Percentiles rank a stretch among this genome's conserved stretches.
phyloP scores from a whole-genome alignment of 2,797 vertebrate genomes.

The Acropternis orthonyx region DNA sequence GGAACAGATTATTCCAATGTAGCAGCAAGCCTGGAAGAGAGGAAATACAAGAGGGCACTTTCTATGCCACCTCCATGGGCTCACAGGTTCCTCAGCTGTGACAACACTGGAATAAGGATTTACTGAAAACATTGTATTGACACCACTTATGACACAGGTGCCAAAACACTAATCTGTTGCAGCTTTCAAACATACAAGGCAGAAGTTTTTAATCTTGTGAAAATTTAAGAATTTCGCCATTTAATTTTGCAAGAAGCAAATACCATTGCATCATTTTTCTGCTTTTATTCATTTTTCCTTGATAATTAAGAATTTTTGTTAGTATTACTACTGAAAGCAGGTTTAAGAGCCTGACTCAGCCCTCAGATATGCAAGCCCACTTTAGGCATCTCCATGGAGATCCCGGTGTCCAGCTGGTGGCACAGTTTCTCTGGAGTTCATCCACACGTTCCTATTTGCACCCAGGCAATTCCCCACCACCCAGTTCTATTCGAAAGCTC shows the following conservation, averaged over 20 bases:
- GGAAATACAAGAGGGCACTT: neutral
- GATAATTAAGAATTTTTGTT: neutral
- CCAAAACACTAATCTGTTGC: neutral
- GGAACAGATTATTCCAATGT: neutral
- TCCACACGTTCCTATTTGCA: neutral
- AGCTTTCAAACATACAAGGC: neutral
- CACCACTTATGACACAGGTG: neutral
- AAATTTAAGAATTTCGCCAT: neutral
- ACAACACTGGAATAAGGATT: neutral
- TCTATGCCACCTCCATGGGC: neutral
- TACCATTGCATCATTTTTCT: fast-evolving
- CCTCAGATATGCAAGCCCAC: neutral
- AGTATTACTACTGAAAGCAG: fast-evolving
- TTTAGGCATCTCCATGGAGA: neutral
- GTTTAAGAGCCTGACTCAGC: neutral
- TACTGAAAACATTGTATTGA: neutral
- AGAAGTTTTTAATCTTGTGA: neutral
- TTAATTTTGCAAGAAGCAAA: neutral
- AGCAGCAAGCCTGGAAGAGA: neutral
- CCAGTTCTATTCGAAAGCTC: neutral
- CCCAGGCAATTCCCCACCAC: neutral
- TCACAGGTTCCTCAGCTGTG: neutral
- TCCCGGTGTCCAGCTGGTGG: neutral
- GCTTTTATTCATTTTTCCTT: neutral
- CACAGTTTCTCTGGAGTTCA: neutral